Conservation (phyloP, 2,797 vertebrate genomes). For the Ctenopoma multispine region DNA sequence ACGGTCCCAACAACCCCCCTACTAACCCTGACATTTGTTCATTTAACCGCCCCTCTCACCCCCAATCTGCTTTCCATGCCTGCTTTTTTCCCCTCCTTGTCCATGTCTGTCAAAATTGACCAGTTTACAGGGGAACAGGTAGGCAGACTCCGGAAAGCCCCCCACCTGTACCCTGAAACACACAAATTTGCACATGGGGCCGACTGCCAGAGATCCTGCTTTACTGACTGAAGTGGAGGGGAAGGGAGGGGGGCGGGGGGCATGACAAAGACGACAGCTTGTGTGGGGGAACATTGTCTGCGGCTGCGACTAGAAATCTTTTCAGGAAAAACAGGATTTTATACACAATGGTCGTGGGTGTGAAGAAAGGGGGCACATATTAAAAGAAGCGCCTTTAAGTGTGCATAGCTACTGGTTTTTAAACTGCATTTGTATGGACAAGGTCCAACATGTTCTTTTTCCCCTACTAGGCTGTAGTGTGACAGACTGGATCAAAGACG, state of each 20-base stretch:
- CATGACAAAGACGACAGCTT: conserved; percentile 86
- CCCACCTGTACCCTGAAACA: conserved; percentile 79
- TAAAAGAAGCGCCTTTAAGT: conserved; percentile 84
- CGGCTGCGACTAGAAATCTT: conserved; percentile 85
- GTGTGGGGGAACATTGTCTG: conserved; percentile 88
- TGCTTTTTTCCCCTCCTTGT: conserved; percentile 12
- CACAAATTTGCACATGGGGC: conserved; percentile 63
- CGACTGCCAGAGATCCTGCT: conserved; percentile 82
- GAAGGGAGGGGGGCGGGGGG: conserved; percentile 48
- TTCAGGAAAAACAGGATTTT: conserved; percentile 87
- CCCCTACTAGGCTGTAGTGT: conserved; percentile 71
- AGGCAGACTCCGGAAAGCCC: conserved; percentile 71
- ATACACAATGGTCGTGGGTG: conserved; percentile 87
- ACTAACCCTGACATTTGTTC: conserved; percentile 78
- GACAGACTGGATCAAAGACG: conserved; percentile 81
- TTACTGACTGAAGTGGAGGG: conserved; percentile 76
- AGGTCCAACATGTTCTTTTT: conserved; percentile 77
- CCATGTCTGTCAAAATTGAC: conserved; percentile 79
- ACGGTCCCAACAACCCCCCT: conserved; percentile 68
- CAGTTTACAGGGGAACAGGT: conserved; percentile 78
- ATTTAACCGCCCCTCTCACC: conserved; percentile 69
- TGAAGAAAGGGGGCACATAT: conserved; percentile 86
- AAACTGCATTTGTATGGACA: conserved; percentile 83
- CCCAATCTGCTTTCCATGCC: conserved; percentile 47
- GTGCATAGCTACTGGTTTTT: conserved; percentile 79